These are phyloP conservation scores for Galerucella nymphaeae DNA, from an alignment of 2,888 invertebrate genomes.

Conservation along the genomic window DNA sequence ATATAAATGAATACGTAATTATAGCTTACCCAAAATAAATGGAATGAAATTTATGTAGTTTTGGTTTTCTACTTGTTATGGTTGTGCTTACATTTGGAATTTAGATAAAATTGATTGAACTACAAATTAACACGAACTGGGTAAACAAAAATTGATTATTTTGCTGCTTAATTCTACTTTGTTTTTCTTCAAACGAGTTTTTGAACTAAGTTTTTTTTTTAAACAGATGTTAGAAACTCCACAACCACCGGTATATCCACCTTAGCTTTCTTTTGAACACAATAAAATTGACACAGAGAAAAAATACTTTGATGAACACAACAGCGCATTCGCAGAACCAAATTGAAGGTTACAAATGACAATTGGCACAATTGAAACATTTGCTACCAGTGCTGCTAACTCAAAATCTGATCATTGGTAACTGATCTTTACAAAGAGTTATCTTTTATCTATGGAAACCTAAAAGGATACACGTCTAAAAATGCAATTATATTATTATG, in stretches of 20 bases:
- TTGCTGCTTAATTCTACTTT: neutral
- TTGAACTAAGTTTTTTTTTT: neutral
- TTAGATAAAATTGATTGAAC: neutral
- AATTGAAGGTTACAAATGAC: neutral
- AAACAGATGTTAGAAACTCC: neutral
- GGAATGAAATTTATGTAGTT: neutral
- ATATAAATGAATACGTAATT: neutral
- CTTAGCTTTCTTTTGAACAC: neutral
- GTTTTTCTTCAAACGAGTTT: neutral
- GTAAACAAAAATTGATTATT: neutral
- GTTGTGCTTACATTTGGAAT: neutral
- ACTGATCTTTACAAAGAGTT: too few species aligned
- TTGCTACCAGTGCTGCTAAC: neutral
- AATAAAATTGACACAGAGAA: neutral
- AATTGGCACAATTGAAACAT: neutral
- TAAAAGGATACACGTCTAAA: too few species aligned
- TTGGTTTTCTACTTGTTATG: neutral
- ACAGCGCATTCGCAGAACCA: neutral
- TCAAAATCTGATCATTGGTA: neutral
- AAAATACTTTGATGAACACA: neutral
- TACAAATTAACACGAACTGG: neutral
- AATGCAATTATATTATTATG: too few species aligned
- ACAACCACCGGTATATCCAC: neutral
- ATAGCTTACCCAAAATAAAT: constrained; percentile 2
- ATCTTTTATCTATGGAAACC: too few species aligned